Evolutionary conservation across 1,140 invertebrate species (phyloP).

Genomic region (Pseudomyrmex flavicornis): DNA sequence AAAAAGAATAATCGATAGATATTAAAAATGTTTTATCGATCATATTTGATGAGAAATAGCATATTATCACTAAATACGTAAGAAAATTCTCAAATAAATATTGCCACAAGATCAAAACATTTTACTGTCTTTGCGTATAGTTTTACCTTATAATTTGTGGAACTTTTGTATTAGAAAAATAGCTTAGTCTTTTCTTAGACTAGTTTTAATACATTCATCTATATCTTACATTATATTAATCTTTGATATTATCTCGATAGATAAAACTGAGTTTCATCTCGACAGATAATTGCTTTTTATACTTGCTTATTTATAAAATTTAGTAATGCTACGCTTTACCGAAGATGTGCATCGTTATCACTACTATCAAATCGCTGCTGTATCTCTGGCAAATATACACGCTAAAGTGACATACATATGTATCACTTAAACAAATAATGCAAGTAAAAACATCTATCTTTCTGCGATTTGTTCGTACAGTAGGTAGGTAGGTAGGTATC

Average conservation of each 20-base stretch:
- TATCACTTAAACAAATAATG: conserved; percentile 15
- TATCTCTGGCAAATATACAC: neutral
- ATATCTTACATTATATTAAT: conserved; percentile 26
- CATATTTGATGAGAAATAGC: neutral
- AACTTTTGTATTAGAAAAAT: conserved; percentile 50
- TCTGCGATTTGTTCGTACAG: neutral
- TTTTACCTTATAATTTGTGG: conserved; percentile 31
- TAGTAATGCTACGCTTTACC: conserved; percentile 19
- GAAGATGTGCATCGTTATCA: conserved; percentile 18
- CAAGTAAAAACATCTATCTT: conserved; percentile 5
- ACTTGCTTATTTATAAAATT: conserved; percentile 43
- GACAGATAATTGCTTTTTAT: neutral
- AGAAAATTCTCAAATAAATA: conserved; percentile 43
- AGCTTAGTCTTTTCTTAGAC: conserved; percentile 31
- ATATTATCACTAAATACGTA: neutral
- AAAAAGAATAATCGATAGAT: neutral
- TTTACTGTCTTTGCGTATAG: conserved; percentile 18
- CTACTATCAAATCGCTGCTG: conserved; percentile 13
- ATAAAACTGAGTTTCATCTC: conserved; percentile 27
- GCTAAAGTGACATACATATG: neutral
- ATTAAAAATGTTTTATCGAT: neutral
- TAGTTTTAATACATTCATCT: conserved; percentile 26
- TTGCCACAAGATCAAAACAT: conserved; percentile 47
- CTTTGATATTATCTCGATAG: conserved; percentile 3
- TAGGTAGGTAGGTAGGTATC: neutral